Evolutionary conservation across 2,113 vertebrate species (phyloP).

Genomic region (Equus quagga): DNA sequence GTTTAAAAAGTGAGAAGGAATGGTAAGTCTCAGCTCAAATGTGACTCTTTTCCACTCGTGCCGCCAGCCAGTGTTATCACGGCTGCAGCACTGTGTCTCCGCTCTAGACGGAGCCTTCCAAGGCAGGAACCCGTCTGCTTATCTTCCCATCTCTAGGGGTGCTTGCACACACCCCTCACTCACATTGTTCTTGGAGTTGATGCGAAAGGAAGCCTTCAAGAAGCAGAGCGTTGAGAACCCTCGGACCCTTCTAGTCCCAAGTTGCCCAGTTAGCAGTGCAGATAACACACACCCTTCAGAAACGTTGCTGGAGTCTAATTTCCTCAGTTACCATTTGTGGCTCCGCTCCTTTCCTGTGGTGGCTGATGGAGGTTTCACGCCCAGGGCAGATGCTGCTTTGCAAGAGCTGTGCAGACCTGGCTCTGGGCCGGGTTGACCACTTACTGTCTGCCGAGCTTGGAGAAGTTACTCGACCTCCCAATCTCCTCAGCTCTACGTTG

Average conservation of each 20-base stretch:
- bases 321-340: background rate
- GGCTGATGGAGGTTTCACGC: background rate
- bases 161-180: fast-evolving
- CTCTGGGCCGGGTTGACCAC: background rate
- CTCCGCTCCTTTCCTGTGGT: background rate
- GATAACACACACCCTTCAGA: background rate
- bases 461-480: background rate
- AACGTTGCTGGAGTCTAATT: background rate
- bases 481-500: background rate
- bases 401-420: background rate
- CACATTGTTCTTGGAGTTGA: fast-evolving
- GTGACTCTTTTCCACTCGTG: background rate
- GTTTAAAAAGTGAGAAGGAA: background rate
- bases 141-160: fast-evolving
- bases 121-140: background rate
- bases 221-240: background rate
- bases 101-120: background rate
- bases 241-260: background rate
- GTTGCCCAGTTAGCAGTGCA: background rate
- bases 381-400: too few species aligned
- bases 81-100: background rate
- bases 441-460: background rate
- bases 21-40: background rate
- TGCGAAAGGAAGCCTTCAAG: background rate
- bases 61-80: background rate